These are phyloP conservation scores for Diadophis punctatus DNA, from an alignment of 2,113 vertebrate species.

Conservation along the genomic window DNA sequence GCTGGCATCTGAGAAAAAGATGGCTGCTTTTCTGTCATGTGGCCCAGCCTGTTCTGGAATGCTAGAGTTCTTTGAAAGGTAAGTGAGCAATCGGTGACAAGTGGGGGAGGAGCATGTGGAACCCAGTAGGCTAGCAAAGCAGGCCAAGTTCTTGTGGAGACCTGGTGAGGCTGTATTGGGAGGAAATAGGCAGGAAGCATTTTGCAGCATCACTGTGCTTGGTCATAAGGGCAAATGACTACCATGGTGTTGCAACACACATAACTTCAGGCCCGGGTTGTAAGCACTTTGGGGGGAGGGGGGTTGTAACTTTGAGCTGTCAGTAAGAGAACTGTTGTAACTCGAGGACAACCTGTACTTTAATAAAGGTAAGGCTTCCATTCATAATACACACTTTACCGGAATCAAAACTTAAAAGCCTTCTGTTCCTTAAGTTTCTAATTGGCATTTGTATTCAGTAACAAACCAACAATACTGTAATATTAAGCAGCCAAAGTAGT, in stretches of 20 bases:
- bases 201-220: not conserved
- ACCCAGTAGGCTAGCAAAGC: not conserved
- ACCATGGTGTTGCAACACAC: not conserved
- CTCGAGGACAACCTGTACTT: not conserved
- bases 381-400: not conserved
- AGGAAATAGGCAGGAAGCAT: not conserved
- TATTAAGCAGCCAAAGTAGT: not conserved
- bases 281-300: not conserved
- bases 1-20: not conserved
- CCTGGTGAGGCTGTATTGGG: not conserved
- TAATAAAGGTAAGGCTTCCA: not conserved
- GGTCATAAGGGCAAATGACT: not conserved
- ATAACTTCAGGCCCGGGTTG: not conserved
- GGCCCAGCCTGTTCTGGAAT: not conserved
- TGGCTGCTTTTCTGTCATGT: not conserved
- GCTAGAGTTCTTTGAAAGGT: not conserved
- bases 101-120: not conserved
- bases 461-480: not conserved
- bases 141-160: not conserved
- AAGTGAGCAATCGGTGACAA: not conserved
- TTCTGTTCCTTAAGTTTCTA: not conserved
- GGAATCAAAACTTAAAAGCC: not conserved
- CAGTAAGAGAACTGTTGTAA: not conserved
- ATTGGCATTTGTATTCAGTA: slow-evolving; percentile 6
- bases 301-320: not conserved